Evolutionary conservation across 2,888 invertebrate genomes (phyloP).

Genomic region (Microctonus aethiopoides): DNA sequence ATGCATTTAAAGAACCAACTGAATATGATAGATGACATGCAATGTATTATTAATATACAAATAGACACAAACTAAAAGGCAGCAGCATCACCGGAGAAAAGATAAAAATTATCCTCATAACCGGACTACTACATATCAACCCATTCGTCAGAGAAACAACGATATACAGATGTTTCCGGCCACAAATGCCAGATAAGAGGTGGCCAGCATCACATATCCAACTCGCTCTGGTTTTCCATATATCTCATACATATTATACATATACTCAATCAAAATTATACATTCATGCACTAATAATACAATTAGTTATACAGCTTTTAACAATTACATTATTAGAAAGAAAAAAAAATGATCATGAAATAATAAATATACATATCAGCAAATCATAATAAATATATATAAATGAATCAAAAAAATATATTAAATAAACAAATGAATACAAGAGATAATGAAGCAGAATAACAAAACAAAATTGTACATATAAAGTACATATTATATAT

Average conservation of each 20-base stretch:
- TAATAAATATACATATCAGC: no score
- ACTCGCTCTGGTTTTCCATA: slow-evolving; percentile 9
- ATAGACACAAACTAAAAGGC: not conserved
- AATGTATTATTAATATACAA: slow-evolving; percentile 5
- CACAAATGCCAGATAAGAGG: slow-evolving; percentile 47
- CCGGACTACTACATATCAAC: slow-evolving; percentile 29
- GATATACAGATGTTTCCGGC: slow-evolving; percentile 54
- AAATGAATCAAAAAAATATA: not conserved
- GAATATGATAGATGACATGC: slow-evolving; percentile 3
- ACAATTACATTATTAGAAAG: no score
- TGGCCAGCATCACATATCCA: slow-evolving; percentile 24
- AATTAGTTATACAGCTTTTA: not conserved
- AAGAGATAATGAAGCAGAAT: no score
- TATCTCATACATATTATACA: slow-evolving; percentile 27
- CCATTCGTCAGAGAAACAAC: slow-evolving; percentile 46
- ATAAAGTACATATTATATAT: no score
- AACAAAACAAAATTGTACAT: no score
- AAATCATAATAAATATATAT: no score
- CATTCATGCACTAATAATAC: not conserved
- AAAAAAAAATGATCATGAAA: not conserved
- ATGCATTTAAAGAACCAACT: no score
- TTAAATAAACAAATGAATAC: not conserved
- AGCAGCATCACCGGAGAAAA: slow-evolving; percentile 3
- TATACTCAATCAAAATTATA: slow-evolving; percentile 5
- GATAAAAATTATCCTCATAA: slow-evolving; percentile 14